These are phyloP conservation scores for Euclidia mi DNA, from an alignment of 2,888 invertebrate genomes.

Conservation along the genomic window DNA sequence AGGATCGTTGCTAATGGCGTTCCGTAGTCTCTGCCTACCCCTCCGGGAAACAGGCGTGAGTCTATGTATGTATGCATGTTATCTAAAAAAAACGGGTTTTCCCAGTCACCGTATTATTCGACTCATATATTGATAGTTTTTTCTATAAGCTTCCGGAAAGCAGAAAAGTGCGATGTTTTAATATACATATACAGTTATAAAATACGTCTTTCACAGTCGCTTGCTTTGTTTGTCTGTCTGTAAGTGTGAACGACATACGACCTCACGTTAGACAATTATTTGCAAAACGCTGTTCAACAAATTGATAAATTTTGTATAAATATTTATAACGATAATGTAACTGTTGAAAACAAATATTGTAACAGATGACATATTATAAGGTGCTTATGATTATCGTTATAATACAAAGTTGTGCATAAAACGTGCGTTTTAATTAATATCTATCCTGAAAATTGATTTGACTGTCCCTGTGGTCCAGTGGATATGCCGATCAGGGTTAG, in stretches of 20 bases:
- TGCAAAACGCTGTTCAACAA: slow-evolving; percentile 80
- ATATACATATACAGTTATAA: slow-evolving; percentile 39
- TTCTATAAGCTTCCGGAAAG: slow-evolving; percentile 60
- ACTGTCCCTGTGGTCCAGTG: no score
- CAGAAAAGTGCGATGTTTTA: slow-evolving; percentile 53
- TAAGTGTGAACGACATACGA: slow-evolving; percentile 61
- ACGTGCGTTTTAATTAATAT: slow-evolving; percentile 58
- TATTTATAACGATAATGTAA: slow-evolving; percentile 88
- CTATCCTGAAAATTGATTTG: no score
- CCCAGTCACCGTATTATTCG: no score
- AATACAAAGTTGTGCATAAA: slow-evolving; percentile 90
- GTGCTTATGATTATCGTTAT: slow-evolving; percentile 90
- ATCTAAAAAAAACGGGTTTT: no score
- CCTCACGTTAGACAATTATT: slow-evolving; percentile 74
- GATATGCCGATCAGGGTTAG: no score
- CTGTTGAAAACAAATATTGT: slow-evolving; percentile 87
- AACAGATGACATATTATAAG: slow-evolving; percentile 89
- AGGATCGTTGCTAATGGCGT: no score
- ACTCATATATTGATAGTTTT: slow-evolving; percentile 30
- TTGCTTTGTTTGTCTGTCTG: slow-evolving; percentile 44
- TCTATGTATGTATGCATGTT: no score
- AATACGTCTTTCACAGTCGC: slow-evolving; percentile 37
- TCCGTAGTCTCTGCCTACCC: no score
- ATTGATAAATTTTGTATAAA: slow-evolving; percentile 88
- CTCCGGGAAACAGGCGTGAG: no score